Base-by-base conservation (phyloP, 1,140 invertebrate genomes). In the Heliconius hermathena region DNA sequence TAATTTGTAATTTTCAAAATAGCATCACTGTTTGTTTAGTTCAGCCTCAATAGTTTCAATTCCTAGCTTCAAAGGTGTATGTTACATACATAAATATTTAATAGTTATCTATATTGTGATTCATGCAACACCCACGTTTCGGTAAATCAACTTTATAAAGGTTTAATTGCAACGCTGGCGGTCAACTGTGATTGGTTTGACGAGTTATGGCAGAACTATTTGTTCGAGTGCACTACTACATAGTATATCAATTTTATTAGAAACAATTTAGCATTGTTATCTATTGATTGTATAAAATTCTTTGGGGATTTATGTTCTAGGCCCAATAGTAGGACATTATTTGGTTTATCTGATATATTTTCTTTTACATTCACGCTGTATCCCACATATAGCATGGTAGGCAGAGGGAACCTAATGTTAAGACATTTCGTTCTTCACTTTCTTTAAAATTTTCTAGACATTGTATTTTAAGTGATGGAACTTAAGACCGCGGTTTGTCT, bases 101-200 rank as follows among this genome's bases (percentile, higher is more conserved):
- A 66, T 66, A 26, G 60, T 66, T 16, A 13, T 66, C 11, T 29
- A 16, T 66, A 57, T 57, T 57, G 5, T 66, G 57, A 66, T 66
- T 26, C 57, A 26, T 22, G 0, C 9, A 66, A 66, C 20, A 57
- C 54, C 57, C 57, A 66, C 57, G 57, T 66, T 66, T 29, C 22
- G 8, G 60, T 66, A 66, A 66, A 66, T 29, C 60, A 66, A 66
- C 11, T 9, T 9, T 66, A 66, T 66, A 66, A 66, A 66, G 60
- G 60, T 26, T n/a, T 66, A 66, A 66, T 66, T 66, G 60, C 22
- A 66, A 20, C 60, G 60, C 60, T 4, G 60, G 60, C 60, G 60
- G 60, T 66, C 60, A 66, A 22, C 11, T 66, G 22, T 16, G 60
- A 66, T 66, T 66, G 60, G 60, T 26, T 66, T 26, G 60, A 26